Conservation (phyloP, 2,797 vertebrate species). For the Xenentodon cancila region DNA sequence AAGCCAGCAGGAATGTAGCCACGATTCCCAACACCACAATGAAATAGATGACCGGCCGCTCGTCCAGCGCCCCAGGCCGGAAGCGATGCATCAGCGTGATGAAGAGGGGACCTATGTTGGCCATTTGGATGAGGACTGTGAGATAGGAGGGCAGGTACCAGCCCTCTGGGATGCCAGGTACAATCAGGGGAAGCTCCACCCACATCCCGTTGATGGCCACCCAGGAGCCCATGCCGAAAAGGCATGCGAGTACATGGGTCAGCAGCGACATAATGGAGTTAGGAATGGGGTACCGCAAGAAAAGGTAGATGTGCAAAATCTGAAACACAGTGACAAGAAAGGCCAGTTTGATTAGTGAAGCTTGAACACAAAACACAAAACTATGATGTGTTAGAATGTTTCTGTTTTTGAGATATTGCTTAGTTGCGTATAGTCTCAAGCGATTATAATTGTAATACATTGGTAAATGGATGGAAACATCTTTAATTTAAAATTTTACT, state of each 20-base stretch:
- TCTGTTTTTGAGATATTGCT: too few species aligned
- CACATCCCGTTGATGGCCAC: slow-evolving; percentile 90
- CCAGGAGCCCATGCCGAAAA: slow-evolving; percentile 89
- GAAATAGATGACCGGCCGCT: slow-evolving; percentile 80
- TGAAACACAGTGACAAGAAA: slow-evolving; percentile 53
- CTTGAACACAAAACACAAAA: not conserved
- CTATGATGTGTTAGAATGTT: not conserved
- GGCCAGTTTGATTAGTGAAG: not conserved
- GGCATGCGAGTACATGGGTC: slow-evolving; percentile 81
- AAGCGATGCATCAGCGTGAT: slow-evolving; percentile 85
- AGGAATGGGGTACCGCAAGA: slow-evolving; percentile 22
- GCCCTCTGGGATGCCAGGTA: slow-evolving; percentile 76
- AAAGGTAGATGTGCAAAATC: slow-evolving; percentile 28
- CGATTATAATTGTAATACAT: too few species aligned
- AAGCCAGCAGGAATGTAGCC: slow-evolving; percentile 83
- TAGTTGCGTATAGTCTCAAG: too few species aligned
- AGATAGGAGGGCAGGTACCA: slow-evolving; percentile 89
- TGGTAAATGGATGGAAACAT: too few species aligned
- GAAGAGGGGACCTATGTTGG: slow-evolving; percentile 86
- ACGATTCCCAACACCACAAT: slow-evolving; percentile 79
- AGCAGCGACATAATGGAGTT: slow-evolving; percentile 77
- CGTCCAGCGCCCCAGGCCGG: slow-evolving; percentile 74
- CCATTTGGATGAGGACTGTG: slow-evolving; percentile 87
- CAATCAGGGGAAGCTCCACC: slow-evolving; percentile 88
- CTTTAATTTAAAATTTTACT: too few species aligned